Evolutionary conservation across 64 coral and sea anemone genomes (phyloP), one percentile per base, ranked within the genome.

Genomic region (Montipora sp.): DNA sequence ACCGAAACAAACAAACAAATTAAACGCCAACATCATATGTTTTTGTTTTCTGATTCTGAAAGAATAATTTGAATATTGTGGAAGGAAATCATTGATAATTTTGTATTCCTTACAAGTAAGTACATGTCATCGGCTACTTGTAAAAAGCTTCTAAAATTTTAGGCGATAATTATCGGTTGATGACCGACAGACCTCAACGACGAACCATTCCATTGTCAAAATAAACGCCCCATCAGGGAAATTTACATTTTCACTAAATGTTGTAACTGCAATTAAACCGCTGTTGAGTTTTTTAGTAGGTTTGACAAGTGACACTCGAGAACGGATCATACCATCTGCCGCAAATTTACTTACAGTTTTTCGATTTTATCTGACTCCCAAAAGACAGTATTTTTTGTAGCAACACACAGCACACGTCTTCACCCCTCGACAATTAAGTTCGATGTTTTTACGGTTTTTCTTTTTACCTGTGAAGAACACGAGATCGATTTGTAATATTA

Each of bases 201-300:
- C 59, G 48, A 69, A 67, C 81, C 59, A 81, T 59, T 81, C 12
- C 51, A 81, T 81, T 81, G n/a, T 81, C 7, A 60, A 81, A 60
- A 79, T 20, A 51, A 12, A 81, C 3, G n/a, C 53, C 9, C 23
- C 79, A 5, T 27, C 24, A 53, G 13, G 70, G 3, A 85, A 85
- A 85, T 85, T 85, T 85, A 72, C 82, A 85, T 85, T 71, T 85
- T 4, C 65, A 65, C 47, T 16, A 11, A 49, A 85, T 85, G 48
- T 85, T 71, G 65, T 71, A 70, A 70, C 63, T 71, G 82, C 45
- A 85, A 71, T 85, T 85, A 71, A 71, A 85, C 49, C 27, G 61
- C 63, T 85, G 59, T 85, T 85, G 82, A 85, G 66, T 63, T 48
- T 85, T 57, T 8, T 57, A 11, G 53, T 8, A 57, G 46, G 82